Percentiles rank a stretch among this genome's conserved stretches.
phyloP scores from a whole-genome alignment of 1,140 invertebrate genomes.

The Stegodyphus dumicola region DNA sequence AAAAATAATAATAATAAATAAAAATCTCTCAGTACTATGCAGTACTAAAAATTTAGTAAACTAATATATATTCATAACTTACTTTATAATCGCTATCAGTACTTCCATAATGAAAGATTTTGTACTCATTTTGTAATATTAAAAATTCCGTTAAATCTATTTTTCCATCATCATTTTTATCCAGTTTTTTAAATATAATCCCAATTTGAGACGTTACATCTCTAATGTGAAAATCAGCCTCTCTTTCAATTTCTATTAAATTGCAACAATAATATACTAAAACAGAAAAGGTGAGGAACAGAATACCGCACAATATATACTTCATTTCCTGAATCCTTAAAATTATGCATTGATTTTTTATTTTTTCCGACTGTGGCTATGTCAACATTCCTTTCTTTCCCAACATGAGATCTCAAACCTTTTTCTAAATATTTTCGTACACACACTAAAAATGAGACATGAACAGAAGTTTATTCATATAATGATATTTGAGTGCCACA shows the following conservation, averaged over 20 bases:
- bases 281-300: too few species aligned
- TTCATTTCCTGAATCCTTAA: not conserved
- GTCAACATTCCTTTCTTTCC: too few species aligned
- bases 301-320: not conserved
- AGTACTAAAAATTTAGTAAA: not conserved
- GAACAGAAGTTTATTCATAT: too few species aligned
- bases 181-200: conserved; percentile 32
- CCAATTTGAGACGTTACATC: conserved; percentile 26
- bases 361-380: too few species aligned
- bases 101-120: too few species aligned
- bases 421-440: too few species aligned
- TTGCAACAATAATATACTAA: too few species aligned
- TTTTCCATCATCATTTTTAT: conserved; percentile 20
- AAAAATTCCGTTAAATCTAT: conserved; percentile 34
- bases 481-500: too few species aligned
- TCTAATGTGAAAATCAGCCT: not conserved
- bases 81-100: not conserved
- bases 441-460: too few species aligned
- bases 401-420: too few species aligned
- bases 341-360: too few species aligned
- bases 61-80: not conserved
- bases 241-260: too few species aligned
- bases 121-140: not conserved
- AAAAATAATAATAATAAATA: not conserved
- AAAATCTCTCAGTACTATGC: not conserved